Evolutionary conservation across 2,113 vertebrate genomes (phyloP), one percentile per base, ranked within the genome.

Genomic region (Prunella himalayana): DNA sequence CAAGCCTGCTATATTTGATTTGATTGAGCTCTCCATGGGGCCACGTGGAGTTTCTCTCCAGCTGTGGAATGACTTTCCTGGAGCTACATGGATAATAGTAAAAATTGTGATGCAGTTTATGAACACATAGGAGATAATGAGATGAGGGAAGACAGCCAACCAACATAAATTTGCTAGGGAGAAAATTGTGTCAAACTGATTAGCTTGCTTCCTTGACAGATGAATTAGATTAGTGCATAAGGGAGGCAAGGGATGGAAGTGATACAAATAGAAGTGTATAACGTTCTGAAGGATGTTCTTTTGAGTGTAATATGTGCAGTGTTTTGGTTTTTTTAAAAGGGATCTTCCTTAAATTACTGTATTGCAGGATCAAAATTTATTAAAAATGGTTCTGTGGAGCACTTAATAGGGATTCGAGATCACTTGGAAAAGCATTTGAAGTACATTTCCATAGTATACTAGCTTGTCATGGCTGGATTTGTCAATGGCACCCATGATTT

Each of bases 1-100:
- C 1, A 1, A 82, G 37, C 57, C 49, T 90, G 39, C 61, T 72
- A 0, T 47, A 12, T 60, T 59, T 78, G 47, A 51, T 71, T 90
- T 2, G 1, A 8, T n/a, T 13, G 9, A 23, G 66, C 18, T 68
- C 11, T 76, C 53, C 0, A 0, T 60, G 49, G 54, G 39, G 33
- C 77, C 27, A 3, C 0, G 0, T 3, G 37, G 44, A 65, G 12
- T 63, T 88, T 91, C 33, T 70, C 53, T 83, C 80, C 42, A 77
- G 50, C 63, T 77, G 71, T 72, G 64, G 31, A 39, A 10, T 50
- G 80, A 70, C 50, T 88, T 94, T 44, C 16, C 61, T 94, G 57
- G 15, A 88, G 76, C 91, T 83, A 39, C 60, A 9, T 53, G 42
- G 76, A 14, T 80, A 57, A 57, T 21, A 65, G 59, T 65, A 69